Conservation (phyloP, 37 sponge, comb jelly and placozoan species). For the Theonella swinhoei region DNA sequence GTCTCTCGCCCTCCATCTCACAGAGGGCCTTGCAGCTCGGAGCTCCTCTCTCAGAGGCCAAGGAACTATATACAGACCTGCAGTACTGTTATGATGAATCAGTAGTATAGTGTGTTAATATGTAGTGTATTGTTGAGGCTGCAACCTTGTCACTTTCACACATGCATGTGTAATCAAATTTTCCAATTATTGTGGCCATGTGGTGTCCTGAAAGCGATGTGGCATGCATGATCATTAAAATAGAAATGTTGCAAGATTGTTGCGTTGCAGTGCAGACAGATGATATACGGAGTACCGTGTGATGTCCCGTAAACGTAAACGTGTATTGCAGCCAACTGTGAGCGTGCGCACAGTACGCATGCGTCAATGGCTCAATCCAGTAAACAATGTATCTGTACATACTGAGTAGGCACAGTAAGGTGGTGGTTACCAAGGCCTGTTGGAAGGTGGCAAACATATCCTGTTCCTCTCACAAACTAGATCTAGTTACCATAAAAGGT, state of each 20-base stretch:
- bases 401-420: no score
- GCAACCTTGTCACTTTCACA: not conserved
- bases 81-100: slow-evolving; percentile 23
- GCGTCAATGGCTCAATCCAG: no score
- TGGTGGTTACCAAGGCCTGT: no score
- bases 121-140: not conserved
- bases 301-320: no score
- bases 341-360: no score
- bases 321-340: no score
- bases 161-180: not conserved
- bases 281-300: not conserved
- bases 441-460: no score
- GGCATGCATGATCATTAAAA: not conserved
- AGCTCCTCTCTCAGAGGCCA: slow-evolving; percentile 34
- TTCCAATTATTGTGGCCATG: not conserved
- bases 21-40: slow-evolving; percentile 22
- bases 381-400: no score
- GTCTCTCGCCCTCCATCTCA: not conserved
- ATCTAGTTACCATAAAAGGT: no score
- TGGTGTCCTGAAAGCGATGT: not conserved
- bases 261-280: not conserved
- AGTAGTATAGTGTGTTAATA: not conserved
- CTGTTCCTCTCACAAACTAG: no score
- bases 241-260: not conserved
- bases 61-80: slow-evolving; percentile 46